A percentile compares a stretch with the other conserved stretches of the same genome.
phyloP scores from a whole-genome alignment of 2,797 vertebrate species.

The Sardinella longiceps region DNA sequence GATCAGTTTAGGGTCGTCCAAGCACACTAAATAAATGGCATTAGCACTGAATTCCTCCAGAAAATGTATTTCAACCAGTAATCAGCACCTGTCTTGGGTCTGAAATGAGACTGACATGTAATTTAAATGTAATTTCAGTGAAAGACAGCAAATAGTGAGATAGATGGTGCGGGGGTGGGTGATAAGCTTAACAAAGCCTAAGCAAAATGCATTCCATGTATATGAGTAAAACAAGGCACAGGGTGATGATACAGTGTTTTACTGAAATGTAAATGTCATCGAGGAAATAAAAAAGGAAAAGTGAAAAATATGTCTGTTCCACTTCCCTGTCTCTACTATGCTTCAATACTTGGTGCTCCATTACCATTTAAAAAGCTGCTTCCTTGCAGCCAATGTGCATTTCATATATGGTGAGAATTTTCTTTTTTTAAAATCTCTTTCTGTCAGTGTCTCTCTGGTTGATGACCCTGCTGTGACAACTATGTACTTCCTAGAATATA shows the following conservation, averaged over 20 bases:
- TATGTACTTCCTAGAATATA: not conserved
- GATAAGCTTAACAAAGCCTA: not conserved
- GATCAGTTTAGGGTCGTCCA: not conserved
- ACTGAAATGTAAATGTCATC: not conserved
- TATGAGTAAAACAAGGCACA: not conserved
- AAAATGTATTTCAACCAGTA: not conserved
- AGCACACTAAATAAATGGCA: slow-evolving; percentile 1
- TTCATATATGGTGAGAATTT: not conserved
- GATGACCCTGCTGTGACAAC: not conserved
- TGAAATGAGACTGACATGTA: not conserved
- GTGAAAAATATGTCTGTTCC: not conserved
- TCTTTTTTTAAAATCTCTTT: not conserved
- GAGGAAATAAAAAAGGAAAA: not conserved
- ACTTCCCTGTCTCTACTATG: not conserved
- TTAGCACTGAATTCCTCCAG: not conserved
- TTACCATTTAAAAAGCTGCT: not conserved
- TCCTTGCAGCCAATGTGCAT: not conserved
- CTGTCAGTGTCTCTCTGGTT: not conserved
- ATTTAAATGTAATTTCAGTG: not conserved
- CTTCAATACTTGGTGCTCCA: not conserved
- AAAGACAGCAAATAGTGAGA: not conserved
- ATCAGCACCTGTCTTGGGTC: not conserved
- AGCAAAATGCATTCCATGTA: not conserved
- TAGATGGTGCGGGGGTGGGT: not conserved
- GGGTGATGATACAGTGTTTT: not conserved